A percentile compares a stretch with the other conserved stretches of the same genome.
These are phyloP conservation scores for Armadillidium nasatum DNA, from an alignment of 1,140 invertebrate genomes.

Conservation along the genomic window DNA sequence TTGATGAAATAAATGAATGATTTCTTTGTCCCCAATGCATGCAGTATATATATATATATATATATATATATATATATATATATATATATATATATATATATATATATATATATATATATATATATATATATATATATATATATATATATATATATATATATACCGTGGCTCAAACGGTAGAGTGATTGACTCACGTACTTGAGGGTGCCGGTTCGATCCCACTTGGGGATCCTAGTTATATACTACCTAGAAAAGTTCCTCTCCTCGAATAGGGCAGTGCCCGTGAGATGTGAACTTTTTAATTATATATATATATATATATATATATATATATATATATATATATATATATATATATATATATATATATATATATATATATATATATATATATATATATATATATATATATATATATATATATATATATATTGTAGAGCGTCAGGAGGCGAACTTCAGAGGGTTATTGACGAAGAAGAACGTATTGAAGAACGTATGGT, in stretches of 20 bases:
- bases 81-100: constrained; percentile 2
- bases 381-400: constrained; percentile 13
- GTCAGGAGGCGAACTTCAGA: constrained; percentile 25
- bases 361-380: not conserved
- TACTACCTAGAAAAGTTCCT: no score
- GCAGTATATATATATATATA: constrained; percentile 4
- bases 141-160: no score
- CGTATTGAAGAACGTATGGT: constrained; percentile 12
- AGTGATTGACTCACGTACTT: no score
- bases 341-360: no score
- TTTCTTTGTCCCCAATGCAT: no score
- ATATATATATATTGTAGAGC: constrained; percentile 16
- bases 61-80: no score
- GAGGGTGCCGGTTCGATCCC: no score
- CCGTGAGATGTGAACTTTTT: no score
- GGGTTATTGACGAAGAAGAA: constrained; percentile 25
- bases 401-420: constrained; percentile 14
- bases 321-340: not conserved
- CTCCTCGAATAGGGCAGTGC: no score
- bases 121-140: constrained; percentile 1
- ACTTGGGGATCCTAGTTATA: no score
- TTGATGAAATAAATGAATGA: no score
- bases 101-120: constrained; percentile 6
- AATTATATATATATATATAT: constrained; percentile 6
- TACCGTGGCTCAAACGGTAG: no score